Base-by-base conservation (phyloP, 2,888 invertebrate genomes). In the Melinaea menophilus region DNA sequence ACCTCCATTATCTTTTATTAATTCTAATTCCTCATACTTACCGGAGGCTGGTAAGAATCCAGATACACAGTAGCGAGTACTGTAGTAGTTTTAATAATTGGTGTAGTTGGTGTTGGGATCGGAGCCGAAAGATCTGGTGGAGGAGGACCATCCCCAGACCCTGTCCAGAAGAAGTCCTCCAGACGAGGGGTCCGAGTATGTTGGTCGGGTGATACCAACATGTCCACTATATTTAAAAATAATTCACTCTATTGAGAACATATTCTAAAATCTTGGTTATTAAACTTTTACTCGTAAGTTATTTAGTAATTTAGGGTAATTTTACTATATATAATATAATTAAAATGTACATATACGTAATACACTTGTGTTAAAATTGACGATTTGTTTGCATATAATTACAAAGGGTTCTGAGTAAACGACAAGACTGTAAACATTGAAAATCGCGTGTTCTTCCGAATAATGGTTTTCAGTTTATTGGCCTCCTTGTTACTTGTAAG, bases 151-250 rank as follows among this genome's bases (percentile, higher is more conserved):
- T 96, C 96, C 0, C 96, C 96, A 0, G 95, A 95, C 0, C 96
- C 96, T 0, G 96, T 96, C 97, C 97, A 97, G 82, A 97, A 95
- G 85, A 97, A 97, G 81, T 97, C 96, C 75, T 96, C 96, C 63
- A 97, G 85, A 55, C 93, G 93, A 22, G 90, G 90, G n/a, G 90
- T 90, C 12, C 70, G 79, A 37, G 84, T 81, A 54, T 90, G 88
- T 68, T 88, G 88, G 65, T 88, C 85, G 11, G 82, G 81, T 2
- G 88, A 88, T 47, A 88, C 82, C 72, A 88, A 69, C 81, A 87
- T 79, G 70, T 83, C 86, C 69, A 88, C 90, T 90, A 77, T 0
- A 46, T 67, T n/a, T 35, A 41, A 33, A n/a, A 51, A 56, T 34
- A 55, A 59, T 2, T 62, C 2, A 55, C 31, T 47, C 34, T 56